These are phyloP conservation scores for Mythimna impura DNA, from an alignment of 2,888 invertebrate species.

Conservation along the genomic window DNA sequence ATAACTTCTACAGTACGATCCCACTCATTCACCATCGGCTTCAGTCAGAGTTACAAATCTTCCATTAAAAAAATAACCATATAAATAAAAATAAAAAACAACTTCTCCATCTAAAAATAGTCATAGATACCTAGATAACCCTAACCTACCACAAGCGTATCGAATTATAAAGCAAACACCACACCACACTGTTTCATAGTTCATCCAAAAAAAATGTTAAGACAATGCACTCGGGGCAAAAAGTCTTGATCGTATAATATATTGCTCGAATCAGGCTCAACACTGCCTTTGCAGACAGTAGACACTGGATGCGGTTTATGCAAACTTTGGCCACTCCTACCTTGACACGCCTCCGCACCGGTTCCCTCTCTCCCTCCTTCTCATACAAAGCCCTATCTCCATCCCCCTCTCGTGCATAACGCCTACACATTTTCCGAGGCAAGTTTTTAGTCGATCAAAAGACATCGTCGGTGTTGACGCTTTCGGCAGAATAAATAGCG, in stretches of 20 bases:
- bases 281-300: slow-evolving; percentile 66
- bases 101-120: slow-evolving; percentile 57
- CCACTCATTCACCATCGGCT: not conserved
- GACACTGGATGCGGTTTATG: slow-evolving; percentile 78
- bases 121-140: slow-evolving; percentile 48
- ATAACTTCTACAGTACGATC: not conserved
- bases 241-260: slow-evolving; percentile 82
- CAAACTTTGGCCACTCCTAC: slow-evolving; percentile 84
- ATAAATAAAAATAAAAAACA: slow-evolving; percentile 20
- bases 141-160: slow-evolving; percentile 80
- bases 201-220: slow-evolving; percentile 78
- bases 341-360: slow-evolving; percentile 79
- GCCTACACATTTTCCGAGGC: slow-evolving; percentile 85
- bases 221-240: slow-evolving; percentile 86
- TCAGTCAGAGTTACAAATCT: not conserved
- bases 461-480: slow-evolving; percentile 82
- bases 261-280: slow-evolving; percentile 70
- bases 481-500: slow-evolving; percentile 64
- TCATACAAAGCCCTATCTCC: slow-evolving; percentile 60
- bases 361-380: slow-evolving; percentile 72
- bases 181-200: slow-evolving; percentile 76
- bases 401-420: slow-evolving; percentile 79
- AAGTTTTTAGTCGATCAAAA: slow-evolving; percentile 88
- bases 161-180: slow-evolving; percentile 76
- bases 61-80: not conserved